Evolutionary conservation across 2,797 vertebrate species (phyloP).

Genomic region (Tokudaia muenninki): DNA sequence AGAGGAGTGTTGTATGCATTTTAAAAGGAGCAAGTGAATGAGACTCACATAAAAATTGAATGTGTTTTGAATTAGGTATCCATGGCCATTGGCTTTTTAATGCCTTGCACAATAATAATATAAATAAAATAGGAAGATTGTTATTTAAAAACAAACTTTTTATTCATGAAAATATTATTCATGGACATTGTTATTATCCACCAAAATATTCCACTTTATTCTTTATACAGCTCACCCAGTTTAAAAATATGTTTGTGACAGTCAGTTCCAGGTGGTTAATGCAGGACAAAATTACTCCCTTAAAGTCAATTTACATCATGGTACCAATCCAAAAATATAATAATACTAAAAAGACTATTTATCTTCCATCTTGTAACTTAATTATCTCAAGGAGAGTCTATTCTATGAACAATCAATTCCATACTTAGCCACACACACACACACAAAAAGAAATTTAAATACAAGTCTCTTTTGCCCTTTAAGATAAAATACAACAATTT

Average conservation of each 20-base stretch:
- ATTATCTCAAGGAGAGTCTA: conserved; percentile 27
- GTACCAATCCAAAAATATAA: conserved; percentile 30
- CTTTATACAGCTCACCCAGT: conserved; percentile 24
- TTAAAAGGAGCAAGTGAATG: conserved; percentile 21
- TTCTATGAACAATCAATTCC: neutral
- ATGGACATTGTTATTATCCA: neutral
- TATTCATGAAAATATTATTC: conserved; percentile 44
- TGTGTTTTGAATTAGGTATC: conserved; percentile 51
- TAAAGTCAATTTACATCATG: conserved; percentile 67
- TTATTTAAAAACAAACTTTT: conserved; percentile 4
- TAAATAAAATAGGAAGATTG: neutral
- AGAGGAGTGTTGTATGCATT: neutral
- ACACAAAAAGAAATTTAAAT: neutral
- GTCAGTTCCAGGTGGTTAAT: neutral
- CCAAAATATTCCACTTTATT: conserved; percentile 38
- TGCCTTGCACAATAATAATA: neutral
- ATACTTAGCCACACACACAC: neutral
- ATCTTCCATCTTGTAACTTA: conserved; percentile 9
- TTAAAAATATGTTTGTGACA: conserved; percentile 49
- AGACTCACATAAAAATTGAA: neutral
- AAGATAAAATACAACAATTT: conserved; percentile 23
- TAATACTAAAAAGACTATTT: neutral
- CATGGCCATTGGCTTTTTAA: conserved; percentile 31
- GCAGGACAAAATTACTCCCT: conserved; percentile 37
- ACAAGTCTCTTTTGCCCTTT: neutral